phyloP scores from a whole-genome alignment of 2,113 vertebrate genomes.

The Cisticola juncidis region DNA sequence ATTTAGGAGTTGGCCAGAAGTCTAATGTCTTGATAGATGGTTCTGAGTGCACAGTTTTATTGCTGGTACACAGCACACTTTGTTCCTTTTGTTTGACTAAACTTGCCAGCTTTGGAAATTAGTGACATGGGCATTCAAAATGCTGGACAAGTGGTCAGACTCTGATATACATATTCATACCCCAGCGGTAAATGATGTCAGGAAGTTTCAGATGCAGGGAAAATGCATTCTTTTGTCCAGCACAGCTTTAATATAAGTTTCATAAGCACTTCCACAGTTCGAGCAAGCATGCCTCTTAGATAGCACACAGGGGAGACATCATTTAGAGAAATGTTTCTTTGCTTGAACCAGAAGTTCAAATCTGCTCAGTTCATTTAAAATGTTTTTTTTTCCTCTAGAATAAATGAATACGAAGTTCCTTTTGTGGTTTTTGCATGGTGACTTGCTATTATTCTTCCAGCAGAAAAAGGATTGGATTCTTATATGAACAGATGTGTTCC shows the following conservation, averaged over 20 bases:
- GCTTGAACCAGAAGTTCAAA: constrained; percentile 53
- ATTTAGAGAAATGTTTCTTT: constrained; percentile 60
- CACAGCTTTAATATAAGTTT: constrained; percentile 20
- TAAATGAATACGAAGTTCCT: constrained; percentile 42
- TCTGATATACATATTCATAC: constrained; percentile 28
- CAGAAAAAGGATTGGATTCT: constrained; percentile 1
- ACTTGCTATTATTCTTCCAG: constrained; percentile 36
- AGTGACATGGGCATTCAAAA: constrained; percentile 29
- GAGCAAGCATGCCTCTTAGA: constrained; percentile 29
- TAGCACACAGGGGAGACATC: constrained; percentile 61
- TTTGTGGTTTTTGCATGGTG: constrained; percentile 47
- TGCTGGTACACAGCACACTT: constrained; percentile 24
- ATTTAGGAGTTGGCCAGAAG: constrained; percentile 8
- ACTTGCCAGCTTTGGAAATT: constrained; percentile 51
- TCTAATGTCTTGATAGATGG: not conserved
- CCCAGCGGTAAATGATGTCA: not conserved
- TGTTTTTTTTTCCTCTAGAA: constrained; percentile 12
- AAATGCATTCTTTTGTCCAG: constrained; percentile 13
- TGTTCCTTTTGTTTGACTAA: constrained; percentile 50
- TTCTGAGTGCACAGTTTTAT: not conserved
- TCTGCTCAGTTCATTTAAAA: constrained; percentile 55
- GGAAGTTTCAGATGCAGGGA: constrained; percentile 51
- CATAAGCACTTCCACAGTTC: not conserved
- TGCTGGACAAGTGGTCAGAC: constrained; percentile 44
- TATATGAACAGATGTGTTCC: constrained; percentile 9